Evolutionary conservation across 2,888 invertebrate species (phyloP).

Genomic region (Malthinus flaveolus): DNA sequence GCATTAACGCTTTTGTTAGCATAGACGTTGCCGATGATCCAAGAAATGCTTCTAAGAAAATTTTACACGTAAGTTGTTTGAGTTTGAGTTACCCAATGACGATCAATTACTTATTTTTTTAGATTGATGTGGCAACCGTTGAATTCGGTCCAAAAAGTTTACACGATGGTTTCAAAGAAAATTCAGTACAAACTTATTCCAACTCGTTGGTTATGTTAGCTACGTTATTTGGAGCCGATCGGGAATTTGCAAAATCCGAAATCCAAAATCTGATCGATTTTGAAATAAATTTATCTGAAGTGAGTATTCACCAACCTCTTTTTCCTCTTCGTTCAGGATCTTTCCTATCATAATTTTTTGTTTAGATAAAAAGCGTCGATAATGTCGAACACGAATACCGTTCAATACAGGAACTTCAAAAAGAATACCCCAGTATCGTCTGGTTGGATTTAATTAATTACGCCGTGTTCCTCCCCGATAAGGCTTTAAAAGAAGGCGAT

Average conservation of each 20-base stretch:
- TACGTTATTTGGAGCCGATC: conserved; percentile 37
- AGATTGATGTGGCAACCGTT: conserved; percentile 15
- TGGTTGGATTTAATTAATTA: conserved; percentile 58
- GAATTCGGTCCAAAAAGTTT: conserved; percentile 5
- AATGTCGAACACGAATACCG: conserved; percentile 50
- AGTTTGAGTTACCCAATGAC: too few species aligned
- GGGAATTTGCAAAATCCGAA: conserved; percentile 33
- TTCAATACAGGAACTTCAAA: conserved; percentile 54
- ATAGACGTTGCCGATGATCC: conserved; percentile 87
- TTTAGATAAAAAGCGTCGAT: conserved; percentile 25
- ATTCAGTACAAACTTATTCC: conserved; percentile 33
- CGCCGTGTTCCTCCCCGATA: conserved; percentile 47
- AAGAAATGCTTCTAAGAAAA: conserved; percentile 81
- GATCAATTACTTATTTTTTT: neutral
- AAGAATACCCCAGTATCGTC: conserved; percentile 48
- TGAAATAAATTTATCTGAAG: conserved; percentile 33
- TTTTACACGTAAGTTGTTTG: conserved; percentile 79
- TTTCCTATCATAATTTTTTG: conserved; percentile 9
- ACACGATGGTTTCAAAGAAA: conserved; percentile 3
- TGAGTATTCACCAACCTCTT: neutral
- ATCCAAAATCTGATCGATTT: conserved; percentile 36
- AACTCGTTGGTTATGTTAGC: conserved; percentile 40
- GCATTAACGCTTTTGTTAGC: conserved; percentile 87
- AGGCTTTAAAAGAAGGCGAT: conserved; percentile 49
- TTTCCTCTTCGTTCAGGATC: too few species aligned